These are phyloP conservation scores for Microtus richardsoni DNA, from an alignment of 2,113 vertebrate genomes.

Conservation along the genomic window DNA sequence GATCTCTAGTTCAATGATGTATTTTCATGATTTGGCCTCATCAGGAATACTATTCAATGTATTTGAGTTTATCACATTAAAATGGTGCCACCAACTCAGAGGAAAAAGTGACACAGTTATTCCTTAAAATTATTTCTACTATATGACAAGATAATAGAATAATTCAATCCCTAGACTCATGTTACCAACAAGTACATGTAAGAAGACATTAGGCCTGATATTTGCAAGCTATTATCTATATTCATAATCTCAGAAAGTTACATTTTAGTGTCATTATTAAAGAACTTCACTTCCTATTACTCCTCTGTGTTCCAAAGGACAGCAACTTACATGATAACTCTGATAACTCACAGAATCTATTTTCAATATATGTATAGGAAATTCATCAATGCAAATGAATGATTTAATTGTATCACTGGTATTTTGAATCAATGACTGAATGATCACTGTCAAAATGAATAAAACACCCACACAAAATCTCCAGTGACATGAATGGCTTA, in stretches of 20 bases:
- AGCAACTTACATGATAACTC: neutral
- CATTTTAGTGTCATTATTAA: neutral
- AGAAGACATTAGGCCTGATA: neutral
- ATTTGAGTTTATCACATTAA: conserved; percentile 17
- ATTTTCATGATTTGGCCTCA: neutral
- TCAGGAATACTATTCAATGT: neutral
- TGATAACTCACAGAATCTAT: neutral
- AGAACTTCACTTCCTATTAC: neutral
- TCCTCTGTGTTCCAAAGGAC: neutral
- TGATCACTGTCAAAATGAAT: neutral
- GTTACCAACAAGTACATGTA: neutral
- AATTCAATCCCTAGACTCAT: neutral
- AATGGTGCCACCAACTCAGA: neutral
- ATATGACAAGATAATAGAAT: neutral
- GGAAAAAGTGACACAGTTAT: neutral
- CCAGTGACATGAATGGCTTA: neutral
- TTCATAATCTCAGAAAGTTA: neutral
- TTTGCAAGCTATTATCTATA: neutral
- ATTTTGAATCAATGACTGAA: neutral
- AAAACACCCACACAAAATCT: neutral
- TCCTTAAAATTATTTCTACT: neutral
- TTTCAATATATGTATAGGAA: neutral
- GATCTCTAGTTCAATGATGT: conserved; percentile 60
- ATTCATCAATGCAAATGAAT: neutral
- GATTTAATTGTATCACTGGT: neutral